These are phyloP conservation scores for Argyresthia goedartella DNA, from an alignment of 2,888 invertebrate species.

Conservation along the genomic window DNA sequence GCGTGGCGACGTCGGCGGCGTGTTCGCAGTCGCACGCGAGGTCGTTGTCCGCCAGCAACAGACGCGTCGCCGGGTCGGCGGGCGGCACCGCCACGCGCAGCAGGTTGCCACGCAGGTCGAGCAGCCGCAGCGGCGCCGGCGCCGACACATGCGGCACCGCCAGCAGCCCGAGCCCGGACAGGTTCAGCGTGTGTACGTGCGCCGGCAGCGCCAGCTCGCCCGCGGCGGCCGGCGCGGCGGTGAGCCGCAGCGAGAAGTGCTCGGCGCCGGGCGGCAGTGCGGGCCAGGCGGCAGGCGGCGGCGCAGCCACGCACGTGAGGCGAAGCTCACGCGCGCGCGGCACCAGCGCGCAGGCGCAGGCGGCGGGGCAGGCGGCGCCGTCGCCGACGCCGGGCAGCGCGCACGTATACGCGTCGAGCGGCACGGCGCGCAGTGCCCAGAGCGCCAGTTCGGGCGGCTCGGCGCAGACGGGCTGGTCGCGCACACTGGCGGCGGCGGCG, in stretches of 20 bases:
- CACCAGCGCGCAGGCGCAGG: too few species aligned
- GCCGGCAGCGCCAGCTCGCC: neutral
- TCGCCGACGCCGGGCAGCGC: neutral
- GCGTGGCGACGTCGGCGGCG: neutral
- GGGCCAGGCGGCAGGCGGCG: neutral
- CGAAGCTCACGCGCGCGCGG: slow-evolving; percentile 1
- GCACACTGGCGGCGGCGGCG: neutral
- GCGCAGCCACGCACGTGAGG: neutral
- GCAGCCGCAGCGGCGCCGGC: neutral
- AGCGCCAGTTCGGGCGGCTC: neutral
- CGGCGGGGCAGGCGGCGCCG: too few species aligned
- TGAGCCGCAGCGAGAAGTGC: slow-evolving; percentile 1
- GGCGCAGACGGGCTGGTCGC: neutral
- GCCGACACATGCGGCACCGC: neutral
- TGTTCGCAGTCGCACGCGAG: slow-evolving; percentile 4
- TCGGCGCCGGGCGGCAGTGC: neutral
- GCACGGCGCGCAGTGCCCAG: neutral
- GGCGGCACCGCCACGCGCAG: neutral
- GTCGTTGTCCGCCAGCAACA: neutral
- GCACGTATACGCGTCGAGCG: neutral
- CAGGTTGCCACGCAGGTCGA: slow-evolving; percentile 4
- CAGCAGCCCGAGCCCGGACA: neutral
- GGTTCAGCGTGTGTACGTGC: neutral
- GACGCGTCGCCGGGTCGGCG: neutral
- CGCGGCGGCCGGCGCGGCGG: neutral